Evolutionary conservation across 1,140 invertebrate species (phyloP), one percentile per base, ranked within the genome.

Genomic region (Hypothenemus hampei): DNA sequence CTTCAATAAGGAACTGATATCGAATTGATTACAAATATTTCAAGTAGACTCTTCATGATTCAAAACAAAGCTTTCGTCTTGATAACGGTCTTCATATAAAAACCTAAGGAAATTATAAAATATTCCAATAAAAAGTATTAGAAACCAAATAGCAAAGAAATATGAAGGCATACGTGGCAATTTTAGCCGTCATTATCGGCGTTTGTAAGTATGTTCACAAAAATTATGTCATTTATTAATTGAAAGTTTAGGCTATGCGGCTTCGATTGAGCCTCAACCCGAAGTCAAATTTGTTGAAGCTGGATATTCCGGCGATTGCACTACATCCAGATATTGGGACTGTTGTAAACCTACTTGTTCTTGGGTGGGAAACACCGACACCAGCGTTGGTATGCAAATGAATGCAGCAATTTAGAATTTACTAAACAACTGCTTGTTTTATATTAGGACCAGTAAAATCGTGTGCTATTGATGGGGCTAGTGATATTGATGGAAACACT

Each of bases 311-410:
- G 58, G 53, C 1, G 13, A 29, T 2, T 44, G 41, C 11, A 51
- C 43, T 13, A 60, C 58, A 8, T 50, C 58, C 11, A 40, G 58
- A 29, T 60, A 60, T 15, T 60, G 58, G 58, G 58, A 60, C 39
- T 60, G 58, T 36, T 60, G 58, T 33, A 60, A 60, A 44, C 53
- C 53, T 16, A 56, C 58, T 22, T 60, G 58, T 41, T 35, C 48
- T 7, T 60, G 58, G 58, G 10, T 16, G 11, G 58, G 36, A 47
- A 56, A 60, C 23, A 36, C 33, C 4, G 51, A 50, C 35, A 54
- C 51, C 8, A 36, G 21, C 20, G 13, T 37, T 36, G 51, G 51
- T 54, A 54, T 8, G 29, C n/a, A 45, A 41, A 11, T 26, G 15
- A 26, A 26, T 22, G 22, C 8, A 18, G 10, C 6, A 26, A 26